Conservation (phyloP, 2,113 vertebrate species). For the Ginglymostoma cirratum region DNA sequence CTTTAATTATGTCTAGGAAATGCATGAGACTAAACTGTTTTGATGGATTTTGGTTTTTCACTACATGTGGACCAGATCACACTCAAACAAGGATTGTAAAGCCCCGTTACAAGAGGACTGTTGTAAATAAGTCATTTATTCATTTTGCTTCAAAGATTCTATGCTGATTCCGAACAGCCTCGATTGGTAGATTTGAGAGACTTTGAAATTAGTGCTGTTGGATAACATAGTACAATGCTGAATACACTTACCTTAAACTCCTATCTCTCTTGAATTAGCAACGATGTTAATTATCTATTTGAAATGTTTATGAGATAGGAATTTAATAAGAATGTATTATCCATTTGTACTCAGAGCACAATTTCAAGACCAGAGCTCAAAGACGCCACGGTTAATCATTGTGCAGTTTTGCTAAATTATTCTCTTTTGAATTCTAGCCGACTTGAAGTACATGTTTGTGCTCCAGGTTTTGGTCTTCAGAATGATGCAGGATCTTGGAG, state of each 20-base stretch:
- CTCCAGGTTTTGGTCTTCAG: conserved; percentile 4
- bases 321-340: background rate
- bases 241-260: background rate
- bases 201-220: conserved; percentile 4
- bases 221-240: background rate
- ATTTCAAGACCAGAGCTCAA: background rate
- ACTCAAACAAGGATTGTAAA: conserved; percentile 16
- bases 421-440: background rate
- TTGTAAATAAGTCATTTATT: background rate
- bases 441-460: background rate
- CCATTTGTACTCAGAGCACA: background rate
- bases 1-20: background rate
- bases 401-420: background rate
- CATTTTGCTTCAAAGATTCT: background rate
- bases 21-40: background rate
- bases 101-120: background rate
- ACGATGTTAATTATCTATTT: background rate
- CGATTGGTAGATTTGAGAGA: background rate
- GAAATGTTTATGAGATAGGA: background rate
- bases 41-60: background rate
- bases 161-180: background rate
- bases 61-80: background rate
- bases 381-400: background rate
- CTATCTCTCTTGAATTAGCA: background rate
- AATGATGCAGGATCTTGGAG: background rate